Evolutionary conservation across 2,113 vertebrate species (phyloP).

Genomic region (Riparia riparia): DNA sequence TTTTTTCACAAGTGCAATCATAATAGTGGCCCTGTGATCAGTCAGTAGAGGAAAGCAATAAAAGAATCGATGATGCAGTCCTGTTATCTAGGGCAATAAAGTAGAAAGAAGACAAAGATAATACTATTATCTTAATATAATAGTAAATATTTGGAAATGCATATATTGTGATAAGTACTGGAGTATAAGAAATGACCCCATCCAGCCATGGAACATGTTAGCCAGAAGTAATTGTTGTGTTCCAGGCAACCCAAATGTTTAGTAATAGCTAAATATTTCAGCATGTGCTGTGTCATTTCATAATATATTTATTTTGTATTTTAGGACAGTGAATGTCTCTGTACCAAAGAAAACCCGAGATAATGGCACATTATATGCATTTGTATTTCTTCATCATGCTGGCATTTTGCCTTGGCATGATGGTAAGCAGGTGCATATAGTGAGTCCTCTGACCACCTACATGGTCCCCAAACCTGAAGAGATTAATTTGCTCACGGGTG

Average conservation of each 20-base stretch:
- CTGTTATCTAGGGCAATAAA: background rate
- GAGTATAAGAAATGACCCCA: background rate
- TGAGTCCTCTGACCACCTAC: constrained; percentile 94
- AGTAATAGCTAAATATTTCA: background rate
- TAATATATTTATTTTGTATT: background rate
- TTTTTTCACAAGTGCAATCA: background rate
- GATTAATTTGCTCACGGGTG: constrained; percentile 89
- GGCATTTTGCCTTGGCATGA: constrained; percentile 91
- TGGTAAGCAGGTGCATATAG: constrained; percentile 87
- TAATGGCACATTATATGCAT: constrained; percentile 92
- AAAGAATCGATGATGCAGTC: background rate
- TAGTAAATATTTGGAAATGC: background rate
- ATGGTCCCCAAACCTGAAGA: constrained; percentile 94
- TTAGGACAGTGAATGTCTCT: constrained; percentile 91
- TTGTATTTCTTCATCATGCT: constrained; percentile 92
- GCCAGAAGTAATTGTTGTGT: background rate
- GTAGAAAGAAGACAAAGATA: background rate
- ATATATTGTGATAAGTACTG: background rate
- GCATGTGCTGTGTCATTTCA: background rate
- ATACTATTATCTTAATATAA: background rate
- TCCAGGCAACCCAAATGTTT: background rate
- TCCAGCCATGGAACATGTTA: background rate
- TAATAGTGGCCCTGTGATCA: background rate
- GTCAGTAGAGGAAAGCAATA: background rate
- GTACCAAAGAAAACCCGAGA: constrained; percentile 95